Evolutionary conservation across 2,113 vertebrate species (phyloP).

Genomic region (Zosterops pallidus): DNA sequence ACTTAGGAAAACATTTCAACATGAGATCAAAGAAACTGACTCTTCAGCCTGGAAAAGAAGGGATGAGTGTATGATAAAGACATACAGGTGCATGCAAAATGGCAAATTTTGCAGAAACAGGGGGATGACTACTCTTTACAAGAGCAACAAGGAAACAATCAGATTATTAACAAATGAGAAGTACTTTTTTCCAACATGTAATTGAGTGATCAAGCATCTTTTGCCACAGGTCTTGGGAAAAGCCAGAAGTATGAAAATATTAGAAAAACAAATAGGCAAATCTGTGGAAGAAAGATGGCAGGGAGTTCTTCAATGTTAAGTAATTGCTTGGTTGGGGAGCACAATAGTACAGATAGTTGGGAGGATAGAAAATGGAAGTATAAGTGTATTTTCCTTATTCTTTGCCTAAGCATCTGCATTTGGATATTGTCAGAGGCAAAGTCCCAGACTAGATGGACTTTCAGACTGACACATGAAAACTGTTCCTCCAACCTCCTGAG

Average conservation of each 20-base stretch:
- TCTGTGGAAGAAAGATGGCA: neutral
- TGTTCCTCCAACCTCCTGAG: accelerated
- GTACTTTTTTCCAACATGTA: neutral
- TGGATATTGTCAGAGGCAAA: neutral
- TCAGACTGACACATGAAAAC: neutral
- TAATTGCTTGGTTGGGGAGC: neutral
- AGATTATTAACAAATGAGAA: neutral
- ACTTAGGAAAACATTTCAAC: neutral
- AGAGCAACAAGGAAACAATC: neutral
- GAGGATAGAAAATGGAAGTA: neutral
- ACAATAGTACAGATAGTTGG: neutral
- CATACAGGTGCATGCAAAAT: neutral
- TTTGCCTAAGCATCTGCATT: neutral
- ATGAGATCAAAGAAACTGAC: neutral
- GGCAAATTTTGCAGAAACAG: neutral
- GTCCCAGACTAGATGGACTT: neutral
- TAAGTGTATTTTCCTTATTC: neutral
- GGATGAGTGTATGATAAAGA: neutral
- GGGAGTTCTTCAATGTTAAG: neutral
- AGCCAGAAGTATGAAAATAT: neutral
- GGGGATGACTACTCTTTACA: neutral
- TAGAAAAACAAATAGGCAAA: neutral
- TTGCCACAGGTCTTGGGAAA: neutral
- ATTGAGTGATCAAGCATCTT: neutral
- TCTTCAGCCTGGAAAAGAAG: neutral